Conservation (phyloP, 2,113 vertebrate genomes). For the Sinocyclocheilus rhinocerous region DNA sequence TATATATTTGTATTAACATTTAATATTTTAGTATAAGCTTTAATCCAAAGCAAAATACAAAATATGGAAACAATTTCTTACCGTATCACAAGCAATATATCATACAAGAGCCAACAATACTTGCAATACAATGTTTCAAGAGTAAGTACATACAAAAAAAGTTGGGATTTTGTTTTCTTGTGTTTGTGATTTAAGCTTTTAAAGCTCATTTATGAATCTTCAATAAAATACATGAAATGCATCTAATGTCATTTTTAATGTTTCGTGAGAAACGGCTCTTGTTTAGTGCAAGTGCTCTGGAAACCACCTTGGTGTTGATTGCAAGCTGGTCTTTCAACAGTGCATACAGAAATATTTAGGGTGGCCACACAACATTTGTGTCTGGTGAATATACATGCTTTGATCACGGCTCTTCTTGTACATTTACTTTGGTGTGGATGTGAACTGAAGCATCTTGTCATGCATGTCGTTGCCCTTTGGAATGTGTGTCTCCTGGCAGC, state of each 20-base stretch:
- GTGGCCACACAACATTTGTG: neutral
- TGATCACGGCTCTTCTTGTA: neutral
- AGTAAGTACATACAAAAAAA: neutral
- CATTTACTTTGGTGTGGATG: conserved; percentile 10
- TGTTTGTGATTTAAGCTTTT: no score
- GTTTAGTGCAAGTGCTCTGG: neutral
- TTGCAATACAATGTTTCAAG: neutral
- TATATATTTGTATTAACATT: neutral
- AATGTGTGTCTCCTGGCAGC: conserved; percentile 32
- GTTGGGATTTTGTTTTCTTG: no score
- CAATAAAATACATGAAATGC: neutral
- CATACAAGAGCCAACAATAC: neutral
- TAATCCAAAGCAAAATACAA: neutral
- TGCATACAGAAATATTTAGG: conserved; percentile 14
- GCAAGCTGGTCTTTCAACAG: neutral
- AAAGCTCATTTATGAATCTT: neutral
- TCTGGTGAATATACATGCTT: neutral
- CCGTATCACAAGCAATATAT: neutral
- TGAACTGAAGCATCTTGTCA: conserved; percentile 12
- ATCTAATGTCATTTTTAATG: neutral
- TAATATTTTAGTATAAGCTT: neutral
- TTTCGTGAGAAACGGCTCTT: neutral
- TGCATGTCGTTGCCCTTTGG: conserved; percentile 24
- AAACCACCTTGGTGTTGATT: neutral
- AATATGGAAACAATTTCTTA: neutral